Evolutionary conservation across 2,888 invertebrate species (phyloP).

Genomic region (Petrolisthes manimaculis): DNA sequence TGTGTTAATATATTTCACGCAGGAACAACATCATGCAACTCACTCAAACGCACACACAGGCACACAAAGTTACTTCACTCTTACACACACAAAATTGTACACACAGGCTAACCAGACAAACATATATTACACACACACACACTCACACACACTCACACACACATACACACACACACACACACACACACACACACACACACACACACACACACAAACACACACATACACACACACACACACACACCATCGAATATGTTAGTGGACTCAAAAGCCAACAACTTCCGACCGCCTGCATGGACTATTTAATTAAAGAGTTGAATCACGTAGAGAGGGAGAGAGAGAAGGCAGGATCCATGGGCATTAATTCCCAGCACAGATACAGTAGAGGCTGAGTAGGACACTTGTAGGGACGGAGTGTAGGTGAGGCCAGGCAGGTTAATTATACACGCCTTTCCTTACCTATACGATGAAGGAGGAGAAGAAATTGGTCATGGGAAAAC

Average conservation of each 20-base stretch:
- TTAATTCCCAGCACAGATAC: neutral
- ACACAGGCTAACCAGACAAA: neutral
- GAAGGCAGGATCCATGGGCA: neutral
- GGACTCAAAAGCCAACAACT: neutral
- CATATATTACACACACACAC: neutral
- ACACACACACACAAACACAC: neutral
- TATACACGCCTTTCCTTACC: neutral
- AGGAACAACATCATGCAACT: neutral
- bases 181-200: neutral
- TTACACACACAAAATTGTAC: neutral
- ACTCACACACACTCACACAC: neutral
- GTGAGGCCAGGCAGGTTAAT: neutral
- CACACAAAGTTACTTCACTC: neutral
- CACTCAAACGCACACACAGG: neutral
- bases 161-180: neutral
- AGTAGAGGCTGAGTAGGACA: conserved; percentile 10
- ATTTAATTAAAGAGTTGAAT: neutral
- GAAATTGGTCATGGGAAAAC: neutral
- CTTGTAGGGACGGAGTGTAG: neutral
- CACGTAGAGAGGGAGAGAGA: neutral
- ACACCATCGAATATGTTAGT: neutral
- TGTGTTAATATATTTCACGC: neutral
- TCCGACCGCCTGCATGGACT: too few relatives aligned
- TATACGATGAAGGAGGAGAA: neutral
- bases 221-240: neutral